Base-by-base conservation (phyloP, 2,888 invertebrate species). In the Drosophila aldrichi region DNA sequence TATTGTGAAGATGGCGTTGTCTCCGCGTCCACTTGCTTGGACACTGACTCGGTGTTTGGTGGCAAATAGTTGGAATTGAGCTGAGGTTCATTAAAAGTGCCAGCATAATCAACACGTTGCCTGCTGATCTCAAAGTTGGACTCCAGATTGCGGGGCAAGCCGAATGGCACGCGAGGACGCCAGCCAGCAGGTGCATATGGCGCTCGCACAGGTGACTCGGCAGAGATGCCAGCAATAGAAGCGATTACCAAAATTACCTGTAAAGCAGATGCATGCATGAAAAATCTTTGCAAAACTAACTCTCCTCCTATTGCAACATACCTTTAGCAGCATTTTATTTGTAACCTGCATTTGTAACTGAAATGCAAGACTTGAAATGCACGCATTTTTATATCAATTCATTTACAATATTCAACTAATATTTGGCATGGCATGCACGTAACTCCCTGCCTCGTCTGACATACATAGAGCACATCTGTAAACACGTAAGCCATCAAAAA, bases 161-260 rank as follows among this genome's bases (percentile, higher is more conserved):
- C 79, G 55, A 93, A 93, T 5, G 91, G 88, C 25, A 89, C 82
- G 29, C 86, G 81, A 14, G 94, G 93, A 40, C 91, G 92, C 93
- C 92, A 93, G 10, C 93, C 93, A 7, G 92, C 82, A 3, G 93
- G 82, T 2, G 92, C 89, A 82, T 93, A 93, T 2, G 93, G 92
- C 16, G 74, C 70, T 54, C 62, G 40, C 52, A 64, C 51, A 14
- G 90, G 87, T 6, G 85, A 60, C 65, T 91, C 92, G 10, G 86
- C 88, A 1, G 69, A 29, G 1, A 74, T 67, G 9, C 69, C 18
- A 3, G 36, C 48, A 77, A 55, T 2, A 2, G 44, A 9, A 2
- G 40, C 41, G 9, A 73, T 4, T 4, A 74, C 6, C 8, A 65
- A 12, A 25, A 68, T 18, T 46, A 75, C 1, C 79, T 81, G 1